These are phyloP conservation scores for Smittia aterrima DNA, from an alignment of 2,888 invertebrate genomes.

Conservation along the genomic window DNA sequence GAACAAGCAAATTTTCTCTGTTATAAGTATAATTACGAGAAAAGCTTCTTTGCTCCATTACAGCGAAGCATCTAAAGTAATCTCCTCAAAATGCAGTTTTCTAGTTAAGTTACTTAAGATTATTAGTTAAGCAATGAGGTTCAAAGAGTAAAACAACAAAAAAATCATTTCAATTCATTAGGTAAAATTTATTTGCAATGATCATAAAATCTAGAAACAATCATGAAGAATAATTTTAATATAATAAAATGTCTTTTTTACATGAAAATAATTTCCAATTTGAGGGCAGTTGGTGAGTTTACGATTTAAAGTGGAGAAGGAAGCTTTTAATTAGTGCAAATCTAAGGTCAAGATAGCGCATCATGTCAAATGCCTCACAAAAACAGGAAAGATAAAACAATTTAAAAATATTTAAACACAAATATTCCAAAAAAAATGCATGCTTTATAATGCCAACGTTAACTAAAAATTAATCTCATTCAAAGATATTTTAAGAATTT, in stretches of 20 bases:
- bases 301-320: no score
- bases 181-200: background rate
- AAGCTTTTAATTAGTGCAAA: no score
- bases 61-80: background rate
- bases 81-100: background rate
- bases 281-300: no score
- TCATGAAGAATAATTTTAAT: background rate
- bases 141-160: background rate
- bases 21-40: background rate
- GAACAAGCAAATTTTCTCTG: background rate
- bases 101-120: background rate
- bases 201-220: background rate
- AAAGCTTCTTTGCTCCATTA: background rate
- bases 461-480: background rate
- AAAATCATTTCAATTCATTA: background rate
- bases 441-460: conserved; percentile 1
- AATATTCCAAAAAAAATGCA: background rate
- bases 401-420: background rate
- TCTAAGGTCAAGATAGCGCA: no score
- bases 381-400: background rate
- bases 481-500: background rate
- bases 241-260: background rate
- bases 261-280: background rate
- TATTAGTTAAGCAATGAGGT: no score
- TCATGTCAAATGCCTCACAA: background rate